phyloP scores from a whole-genome alignment of 2,113 vertebrate genomes.

The Crotalus viridis region DNA sequence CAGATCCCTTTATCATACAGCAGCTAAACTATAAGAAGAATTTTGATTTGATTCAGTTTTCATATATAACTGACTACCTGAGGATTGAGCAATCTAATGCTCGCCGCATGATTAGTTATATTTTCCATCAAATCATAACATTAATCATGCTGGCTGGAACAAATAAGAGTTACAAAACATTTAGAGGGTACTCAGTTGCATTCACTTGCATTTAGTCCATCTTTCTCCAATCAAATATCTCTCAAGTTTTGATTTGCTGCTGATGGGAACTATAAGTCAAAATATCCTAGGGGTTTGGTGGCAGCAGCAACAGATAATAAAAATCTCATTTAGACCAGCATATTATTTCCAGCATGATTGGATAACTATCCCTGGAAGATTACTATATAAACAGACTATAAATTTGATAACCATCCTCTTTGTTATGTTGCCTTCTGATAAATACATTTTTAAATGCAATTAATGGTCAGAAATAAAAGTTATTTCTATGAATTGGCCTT shows the following conservation, averaged over 20 bases:
- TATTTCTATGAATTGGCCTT: neutral
- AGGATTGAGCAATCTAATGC: neutral
- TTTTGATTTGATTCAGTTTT: neutral
- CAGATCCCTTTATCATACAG: neutral
- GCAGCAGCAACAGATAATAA: neutral
- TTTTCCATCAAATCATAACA: neutral
- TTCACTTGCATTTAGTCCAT: neutral
- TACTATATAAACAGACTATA: neutral
- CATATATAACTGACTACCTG: neutral
- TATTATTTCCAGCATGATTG: neutral
- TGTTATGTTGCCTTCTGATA: neutral
- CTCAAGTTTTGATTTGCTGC: neutral
- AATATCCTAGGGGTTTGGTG: neutral
- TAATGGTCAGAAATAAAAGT: neutral
- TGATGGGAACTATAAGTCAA: neutral
- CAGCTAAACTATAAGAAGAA: neutral
- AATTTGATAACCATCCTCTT: neutral
- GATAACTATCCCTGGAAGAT: neutral
- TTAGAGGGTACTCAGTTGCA: neutral
- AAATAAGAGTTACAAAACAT: neutral
- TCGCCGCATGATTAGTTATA: neutral
- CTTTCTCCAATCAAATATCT: neutral
- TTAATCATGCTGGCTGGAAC: neutral
- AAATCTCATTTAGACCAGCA: neutral
- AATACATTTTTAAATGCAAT: neutral